These are phyloP conservation scores for Helicoverpa assulta DNA, from an alignment of 2,888 invertebrate species.

Conservation along the genomic window DNA sequence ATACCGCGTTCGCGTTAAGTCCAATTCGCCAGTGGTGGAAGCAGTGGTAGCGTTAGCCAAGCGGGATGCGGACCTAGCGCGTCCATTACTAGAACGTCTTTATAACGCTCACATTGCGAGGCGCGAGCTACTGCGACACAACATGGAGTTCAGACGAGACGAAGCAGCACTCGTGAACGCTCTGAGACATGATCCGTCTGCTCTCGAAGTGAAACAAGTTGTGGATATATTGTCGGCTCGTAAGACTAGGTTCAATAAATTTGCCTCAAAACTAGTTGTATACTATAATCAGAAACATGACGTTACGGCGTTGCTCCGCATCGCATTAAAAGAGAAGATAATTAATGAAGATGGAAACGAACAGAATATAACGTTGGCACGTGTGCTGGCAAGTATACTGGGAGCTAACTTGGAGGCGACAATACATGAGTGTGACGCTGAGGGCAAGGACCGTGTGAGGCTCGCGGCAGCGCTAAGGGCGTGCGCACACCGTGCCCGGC, in stretches of 20 bases:
- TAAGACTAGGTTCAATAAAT: background rate
- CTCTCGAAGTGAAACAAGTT: conserved; percentile 45
- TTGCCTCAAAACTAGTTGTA: background rate
- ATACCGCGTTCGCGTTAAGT: background rate
- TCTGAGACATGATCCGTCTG: conserved; percentile 68
- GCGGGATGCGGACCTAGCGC: background rate
- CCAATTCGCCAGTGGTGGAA: background rate
- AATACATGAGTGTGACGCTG: conserved; percentile 48
- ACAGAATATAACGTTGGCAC: conserved; percentile 37
- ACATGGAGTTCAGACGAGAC: conserved; percentile 66
- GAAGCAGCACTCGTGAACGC: conserved; percentile 75
- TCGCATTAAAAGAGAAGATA: conserved; percentile 33
- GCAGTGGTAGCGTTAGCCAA: background rate
- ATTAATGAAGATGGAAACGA: background rate
- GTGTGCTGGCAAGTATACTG: conserved; percentile 50
- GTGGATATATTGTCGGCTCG: background rate
- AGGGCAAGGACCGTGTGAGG: conserved; percentile 35
- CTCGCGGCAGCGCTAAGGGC: conserved; percentile 69
- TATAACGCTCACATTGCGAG: conserved; percentile 69
- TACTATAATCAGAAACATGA: background rate
- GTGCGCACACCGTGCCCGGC: conserved; percentile 71
- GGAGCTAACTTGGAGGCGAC: conserved; percentile 42
- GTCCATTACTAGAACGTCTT: conserved; percentile 62
- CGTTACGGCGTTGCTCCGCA: conserved; percentile 39
- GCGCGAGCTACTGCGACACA: conserved; percentile 67